Evolutionary conservation across 2,113 vertebrate species (phyloP).

Genomic region (Willisornis vidua): DNA sequence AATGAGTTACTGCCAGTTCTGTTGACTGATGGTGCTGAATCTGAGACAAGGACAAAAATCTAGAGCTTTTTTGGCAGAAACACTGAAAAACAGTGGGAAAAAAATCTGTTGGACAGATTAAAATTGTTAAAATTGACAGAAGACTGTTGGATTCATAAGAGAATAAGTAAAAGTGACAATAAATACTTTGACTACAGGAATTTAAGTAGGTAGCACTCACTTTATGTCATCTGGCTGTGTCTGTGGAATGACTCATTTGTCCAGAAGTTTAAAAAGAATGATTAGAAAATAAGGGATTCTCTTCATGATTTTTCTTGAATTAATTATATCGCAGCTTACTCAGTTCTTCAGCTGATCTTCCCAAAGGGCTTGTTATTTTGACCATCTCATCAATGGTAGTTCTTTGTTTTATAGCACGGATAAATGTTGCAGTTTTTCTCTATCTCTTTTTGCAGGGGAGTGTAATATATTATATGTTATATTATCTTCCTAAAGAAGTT

Average conservation of each 20-base stretch:
- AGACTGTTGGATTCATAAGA: neutral
- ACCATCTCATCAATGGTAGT: neutral
- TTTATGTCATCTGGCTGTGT: neutral
- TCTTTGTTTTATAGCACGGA: neutral
- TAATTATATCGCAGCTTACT: neutral
- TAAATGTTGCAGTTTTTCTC: fast-evolving
- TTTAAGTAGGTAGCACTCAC: neutral
- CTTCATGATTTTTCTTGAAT: neutral
- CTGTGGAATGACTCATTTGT: constrained; percentile 1
- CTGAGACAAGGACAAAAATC: neutral
- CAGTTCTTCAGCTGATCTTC: neutral
- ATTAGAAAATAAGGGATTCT: neutral
- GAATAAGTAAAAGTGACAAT: neutral
- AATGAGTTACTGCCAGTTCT: neutral
- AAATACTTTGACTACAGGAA: neutral
- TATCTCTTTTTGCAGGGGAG: neutral
- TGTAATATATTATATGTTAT: neutral
- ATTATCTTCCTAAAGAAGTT: neutral
- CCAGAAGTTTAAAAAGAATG: neutral
- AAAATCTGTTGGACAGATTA: neutral
- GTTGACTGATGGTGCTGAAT: neutral
- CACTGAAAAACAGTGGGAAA: neutral
- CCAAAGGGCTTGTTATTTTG: neutral
- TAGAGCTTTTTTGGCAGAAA: neutral
- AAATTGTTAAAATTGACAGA: neutral